phyloP scores from a whole-genome alignment of 2,113 vertebrate genomes.

The Tauraco erythrolophus region DNA sequence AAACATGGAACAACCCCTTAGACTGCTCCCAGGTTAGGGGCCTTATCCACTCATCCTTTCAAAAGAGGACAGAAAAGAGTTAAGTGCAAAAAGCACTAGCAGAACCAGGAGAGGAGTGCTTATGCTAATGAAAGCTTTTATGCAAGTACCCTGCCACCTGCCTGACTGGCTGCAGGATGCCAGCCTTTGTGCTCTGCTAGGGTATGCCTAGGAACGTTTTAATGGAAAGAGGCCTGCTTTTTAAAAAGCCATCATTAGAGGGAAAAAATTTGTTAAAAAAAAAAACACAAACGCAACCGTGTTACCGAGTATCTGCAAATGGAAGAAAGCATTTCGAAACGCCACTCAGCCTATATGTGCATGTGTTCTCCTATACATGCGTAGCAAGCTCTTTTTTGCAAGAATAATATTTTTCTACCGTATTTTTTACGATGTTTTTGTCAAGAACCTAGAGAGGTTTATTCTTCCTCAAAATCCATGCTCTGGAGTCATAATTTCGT shows the following conservation, averaged over 20 bases:
- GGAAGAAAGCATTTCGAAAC: background rate
- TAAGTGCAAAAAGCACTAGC: background rate
- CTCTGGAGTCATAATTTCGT: background rate
- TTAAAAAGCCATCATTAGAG: background rate
- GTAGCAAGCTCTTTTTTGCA: background rate
- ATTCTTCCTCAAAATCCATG: background rate
- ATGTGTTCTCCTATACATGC: background rate
- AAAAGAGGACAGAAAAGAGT: background rate
- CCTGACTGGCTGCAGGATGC: background rate
- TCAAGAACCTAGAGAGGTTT: background rate
- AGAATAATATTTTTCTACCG: background rate
- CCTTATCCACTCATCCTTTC: background rate
- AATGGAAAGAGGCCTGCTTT: background rate
- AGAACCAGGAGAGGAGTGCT: background rate
- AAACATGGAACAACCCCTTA: background rate
- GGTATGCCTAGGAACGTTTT: background rate
- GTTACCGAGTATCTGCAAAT: background rate
- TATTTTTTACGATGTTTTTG: background rate
- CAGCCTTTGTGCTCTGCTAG: background rate
- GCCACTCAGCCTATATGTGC: background rate
- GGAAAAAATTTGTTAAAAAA: background rate
- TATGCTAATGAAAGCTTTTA: background rate
- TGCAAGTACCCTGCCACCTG: background rate
- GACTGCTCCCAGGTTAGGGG: background rate
- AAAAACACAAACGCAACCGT: accelerated